phyloP scores from a whole-genome alignment of 92 coral and sea anemone genomes.

The Nematostella vectensis region DNA sequence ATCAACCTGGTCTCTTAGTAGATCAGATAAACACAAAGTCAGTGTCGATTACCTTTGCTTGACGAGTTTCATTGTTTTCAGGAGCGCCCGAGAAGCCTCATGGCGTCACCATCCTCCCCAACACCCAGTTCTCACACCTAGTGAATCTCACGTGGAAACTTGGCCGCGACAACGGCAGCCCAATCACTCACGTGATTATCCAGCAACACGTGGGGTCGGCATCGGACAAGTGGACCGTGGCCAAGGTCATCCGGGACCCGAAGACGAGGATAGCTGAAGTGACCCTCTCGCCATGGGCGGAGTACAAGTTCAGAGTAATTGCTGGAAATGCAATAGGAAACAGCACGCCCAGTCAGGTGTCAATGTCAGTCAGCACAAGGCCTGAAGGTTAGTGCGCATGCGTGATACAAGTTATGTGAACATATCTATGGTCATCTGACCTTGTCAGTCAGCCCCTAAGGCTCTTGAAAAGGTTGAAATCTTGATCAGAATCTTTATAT shows the following conservation, averaged over 20 bases:
- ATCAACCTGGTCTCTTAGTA: no score
- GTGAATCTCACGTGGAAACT: conserved; percentile 76
- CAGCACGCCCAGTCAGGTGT: conserved; percentile 53
- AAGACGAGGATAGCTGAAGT: conserved; percentile 40
- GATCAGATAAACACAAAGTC: no score
- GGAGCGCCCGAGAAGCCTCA: conserved; percentile 89
- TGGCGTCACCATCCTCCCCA: conserved; percentile 28
- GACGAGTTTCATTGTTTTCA: conserved; percentile 9
- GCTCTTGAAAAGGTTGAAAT: no score
- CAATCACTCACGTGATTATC: conserved; percentile 51
- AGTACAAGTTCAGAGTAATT: conserved; percentile 60
- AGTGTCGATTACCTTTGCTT: neutral
- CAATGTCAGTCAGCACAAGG: conserved; percentile 61
- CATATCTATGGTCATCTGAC: no score
- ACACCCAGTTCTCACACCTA: conserved; percentile 18
- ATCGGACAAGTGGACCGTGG: conserved; percentile 48
- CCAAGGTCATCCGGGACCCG: conserved; percentile 24
- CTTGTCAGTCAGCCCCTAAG: no score
- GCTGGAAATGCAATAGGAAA: conserved; percentile 70
- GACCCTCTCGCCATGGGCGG: conserved; percentile 82
- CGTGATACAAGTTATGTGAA: no score
- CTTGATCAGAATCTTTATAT: no score
- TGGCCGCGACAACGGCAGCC: conserved; percentile 55
- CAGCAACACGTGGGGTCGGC: conserved; percentile 46
- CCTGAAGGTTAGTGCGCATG: conserved; percentile 59